A percentile compares a stretch with the other conserved stretches of the same genome.
Evolutionary conservation across 2,113 vertebrate genomes (phyloP).

Genomic region (Heteronetta atricapilla): DNA sequence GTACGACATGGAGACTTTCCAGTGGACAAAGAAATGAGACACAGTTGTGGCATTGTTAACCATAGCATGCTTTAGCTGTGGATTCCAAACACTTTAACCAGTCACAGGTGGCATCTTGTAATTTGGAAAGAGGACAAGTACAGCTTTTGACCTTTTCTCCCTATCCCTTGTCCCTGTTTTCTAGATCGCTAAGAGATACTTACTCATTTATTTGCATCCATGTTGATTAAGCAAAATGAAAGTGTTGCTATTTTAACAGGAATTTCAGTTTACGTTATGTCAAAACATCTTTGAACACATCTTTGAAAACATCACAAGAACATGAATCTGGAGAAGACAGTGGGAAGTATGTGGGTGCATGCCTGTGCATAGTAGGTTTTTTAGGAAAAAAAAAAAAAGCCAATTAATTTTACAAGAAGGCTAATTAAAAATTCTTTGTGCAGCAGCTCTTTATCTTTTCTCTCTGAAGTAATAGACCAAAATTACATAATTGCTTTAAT

Average conservation of each 20-base stretch:
- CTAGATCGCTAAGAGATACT: neutral
- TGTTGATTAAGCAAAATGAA: neutral
- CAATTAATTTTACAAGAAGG: constrained; percentile 18
- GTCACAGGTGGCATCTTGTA: neutral
- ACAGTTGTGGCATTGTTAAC: neutral
- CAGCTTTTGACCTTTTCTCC: neutral
- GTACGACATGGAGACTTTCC: neutral
- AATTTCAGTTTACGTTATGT: neutral
- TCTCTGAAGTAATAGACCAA: neutral
- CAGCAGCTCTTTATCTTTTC: constrained; percentile 3
- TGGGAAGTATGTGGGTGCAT: neutral
- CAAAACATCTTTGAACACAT: neutral
- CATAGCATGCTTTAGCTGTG: neutral
- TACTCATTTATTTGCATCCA: neutral
- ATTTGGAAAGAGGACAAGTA: neutral
- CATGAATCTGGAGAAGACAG: neutral
- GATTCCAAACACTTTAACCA: neutral
- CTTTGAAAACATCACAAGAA: neutral
- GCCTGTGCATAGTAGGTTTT: neutral
- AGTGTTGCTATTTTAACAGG: neutral
- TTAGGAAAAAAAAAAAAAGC: neutral
- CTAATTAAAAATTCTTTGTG: constrained; percentile 11
- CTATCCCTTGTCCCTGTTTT: neutral
- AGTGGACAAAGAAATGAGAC: neutral
- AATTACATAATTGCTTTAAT: constrained; percentile 21